phyloP scores from a whole-genome alignment of 2,888 invertebrate species.

The Heliconius erato region DNA sequence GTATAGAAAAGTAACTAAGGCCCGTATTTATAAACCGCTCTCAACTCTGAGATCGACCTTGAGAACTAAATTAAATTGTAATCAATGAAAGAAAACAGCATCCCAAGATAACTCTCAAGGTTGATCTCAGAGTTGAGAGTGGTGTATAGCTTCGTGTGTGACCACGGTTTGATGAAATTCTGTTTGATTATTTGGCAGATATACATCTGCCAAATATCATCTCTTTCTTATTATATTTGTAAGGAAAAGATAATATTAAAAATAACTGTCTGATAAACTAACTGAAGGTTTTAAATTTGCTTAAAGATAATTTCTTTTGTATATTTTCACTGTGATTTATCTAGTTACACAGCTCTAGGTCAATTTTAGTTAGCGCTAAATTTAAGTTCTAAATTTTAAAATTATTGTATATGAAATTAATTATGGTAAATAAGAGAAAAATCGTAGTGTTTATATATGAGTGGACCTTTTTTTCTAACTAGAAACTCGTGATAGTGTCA shows the following conservation, averaged over 20 bases:
- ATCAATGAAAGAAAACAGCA: too few relatives aligned
- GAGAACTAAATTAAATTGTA: too few relatives aligned
- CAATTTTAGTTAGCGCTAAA: conserved; percentile 30
- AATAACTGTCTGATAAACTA: neutral
- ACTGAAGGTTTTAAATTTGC: neutral
- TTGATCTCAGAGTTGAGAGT: too few relatives aligned
- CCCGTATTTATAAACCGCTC: too few relatives aligned
- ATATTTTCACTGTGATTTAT: conserved; percentile 10
- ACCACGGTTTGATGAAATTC: neutral
- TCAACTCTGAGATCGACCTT: too few relatives aligned
- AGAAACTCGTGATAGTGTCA: neutral
- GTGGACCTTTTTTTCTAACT: neutral
- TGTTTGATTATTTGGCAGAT: neutral
- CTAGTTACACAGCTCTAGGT: conserved; percentile 12
- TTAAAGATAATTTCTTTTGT: neutral
- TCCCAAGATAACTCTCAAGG: too few relatives aligned
- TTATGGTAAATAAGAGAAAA: conserved; percentile 8
- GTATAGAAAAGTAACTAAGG: neutral
- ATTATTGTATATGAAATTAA: conserved; percentile 29
- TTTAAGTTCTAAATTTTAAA: conserved; percentile 32
- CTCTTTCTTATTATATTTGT: neutral
- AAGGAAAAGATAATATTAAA: neutral
- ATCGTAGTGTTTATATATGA: conserved; percentile 31
- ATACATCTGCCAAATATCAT: neutral
- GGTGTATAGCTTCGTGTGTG: neutral